phyloP scores from a whole-genome alignment of 1,140 invertebrate species.

The Anastrepha ludens region DNA sequence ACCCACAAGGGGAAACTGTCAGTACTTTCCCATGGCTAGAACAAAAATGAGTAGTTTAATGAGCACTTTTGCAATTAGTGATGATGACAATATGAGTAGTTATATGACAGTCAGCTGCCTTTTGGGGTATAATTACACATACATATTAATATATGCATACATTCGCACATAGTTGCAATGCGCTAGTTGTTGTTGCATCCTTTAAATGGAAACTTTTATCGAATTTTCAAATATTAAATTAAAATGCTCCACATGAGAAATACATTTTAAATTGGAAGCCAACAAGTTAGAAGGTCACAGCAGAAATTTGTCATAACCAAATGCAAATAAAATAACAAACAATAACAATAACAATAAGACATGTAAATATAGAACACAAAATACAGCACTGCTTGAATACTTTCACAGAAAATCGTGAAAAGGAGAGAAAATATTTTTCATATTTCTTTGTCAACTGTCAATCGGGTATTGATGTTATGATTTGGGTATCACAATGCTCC shows the following conservation, averaged over 20 bases:
- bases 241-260: neutral
- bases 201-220: slow-evolving; percentile 18
- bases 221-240: slow-evolving; percentile 38
- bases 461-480: neutral
- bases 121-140: too few species aligned
- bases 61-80: too few species aligned
- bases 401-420: neutral
- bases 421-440: neutral
- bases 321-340: neutral
- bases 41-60: too few species aligned
- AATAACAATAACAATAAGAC: neutral
- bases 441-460: neutral
- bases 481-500: neutral
- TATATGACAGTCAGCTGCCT: too few species aligned
- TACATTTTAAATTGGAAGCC: neutral
- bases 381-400: too few species aligned
- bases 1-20: too few species aligned
- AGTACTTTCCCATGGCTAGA: too few species aligned
- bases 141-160: neutral
- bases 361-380: neutral
- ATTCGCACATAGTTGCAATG: neutral
- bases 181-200: slow-evolving; percentile 1
- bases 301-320: neutral
- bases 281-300: slow-evolving; percentile 15
- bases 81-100: too few species aligned